A percentile compares a stretch with the other conserved stretches of the same genome.
phyloP scores from a whole-genome alignment of 2,113 vertebrate species.

The Alexandromys fortis region DNA sequence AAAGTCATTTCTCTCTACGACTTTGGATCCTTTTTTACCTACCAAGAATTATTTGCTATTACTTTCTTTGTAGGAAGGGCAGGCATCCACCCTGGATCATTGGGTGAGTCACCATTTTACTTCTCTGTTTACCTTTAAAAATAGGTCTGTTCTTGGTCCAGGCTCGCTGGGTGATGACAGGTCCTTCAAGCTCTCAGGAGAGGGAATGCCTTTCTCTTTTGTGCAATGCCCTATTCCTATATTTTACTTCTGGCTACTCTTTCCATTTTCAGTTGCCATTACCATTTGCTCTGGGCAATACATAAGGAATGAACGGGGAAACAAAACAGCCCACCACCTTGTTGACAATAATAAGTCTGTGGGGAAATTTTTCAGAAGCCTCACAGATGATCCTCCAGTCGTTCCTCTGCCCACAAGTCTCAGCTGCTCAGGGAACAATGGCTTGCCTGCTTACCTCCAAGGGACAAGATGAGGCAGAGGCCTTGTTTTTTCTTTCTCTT shows the following conservation, averaged over 20 bases:
- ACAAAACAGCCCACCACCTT: background rate
- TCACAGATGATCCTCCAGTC: slow-evolving; percentile 52
- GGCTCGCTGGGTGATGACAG: slow-evolving; percentile 32
- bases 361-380: slow-evolving; percentile 63
- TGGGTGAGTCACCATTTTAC: slow-evolving; percentile 21
- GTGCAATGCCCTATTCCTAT: background rate
- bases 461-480: slow-evolving; percentile 76
- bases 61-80: background rate
- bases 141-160: background rate
- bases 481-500: slow-evolving; percentile 66
- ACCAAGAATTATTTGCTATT: background rate
- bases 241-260: slow-evolving; percentile 55
- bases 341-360: slow-evolving; percentile 67
- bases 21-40: slow-evolving; percentile 24
- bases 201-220: slow-evolving; percentile 43
- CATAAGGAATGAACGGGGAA: slow-evolving; percentile 68
- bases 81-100: background rate
- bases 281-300: slow-evolving; percentile 63
- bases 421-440: slow-evolving; percentile 68
- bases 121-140: slow-evolving; percentile 64
- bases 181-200: background rate
- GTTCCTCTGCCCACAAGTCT: slow-evolving; percentile 64
- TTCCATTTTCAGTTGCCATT: slow-evolving; percentile 65
- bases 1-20: background rate
- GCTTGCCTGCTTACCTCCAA: slow-evolving; percentile 57